A percentile compares a stretch with the other conserved stretches of the same genome.
phyloP scores from a whole-genome alignment of 2,113 vertebrate genomes.

The Pavo muticus region DNA sequence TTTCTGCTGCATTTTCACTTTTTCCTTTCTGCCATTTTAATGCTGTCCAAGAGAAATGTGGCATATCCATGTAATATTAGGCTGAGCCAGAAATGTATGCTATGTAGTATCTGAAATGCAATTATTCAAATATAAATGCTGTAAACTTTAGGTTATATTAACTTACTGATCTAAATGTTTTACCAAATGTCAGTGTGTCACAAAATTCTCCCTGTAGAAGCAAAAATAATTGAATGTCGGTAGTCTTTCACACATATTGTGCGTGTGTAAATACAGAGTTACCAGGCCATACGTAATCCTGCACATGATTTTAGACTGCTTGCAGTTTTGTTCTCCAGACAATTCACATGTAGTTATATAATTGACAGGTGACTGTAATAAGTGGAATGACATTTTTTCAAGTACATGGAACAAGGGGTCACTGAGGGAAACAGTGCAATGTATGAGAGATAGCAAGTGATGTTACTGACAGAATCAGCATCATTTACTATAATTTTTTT shows the following conservation, averaged over 20 bases:
- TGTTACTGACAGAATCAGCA: slow-evolving; percentile 45
- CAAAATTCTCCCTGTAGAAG: not conserved
- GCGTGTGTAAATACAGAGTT: not conserved
- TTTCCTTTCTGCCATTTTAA: not conserved
- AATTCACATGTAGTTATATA: not conserved
- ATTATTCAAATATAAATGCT: not conserved
- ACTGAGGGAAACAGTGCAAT: not conserved
- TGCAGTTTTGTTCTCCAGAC: not conserved
- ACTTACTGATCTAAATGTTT: not conserved
- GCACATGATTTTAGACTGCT: not conserved
- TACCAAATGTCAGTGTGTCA: not conserved
- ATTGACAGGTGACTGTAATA: not conserved
- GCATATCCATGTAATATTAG: not conserved
- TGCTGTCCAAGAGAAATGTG: not conserved
- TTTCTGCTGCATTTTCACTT: not conserved
- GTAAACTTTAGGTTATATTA: not conserved
- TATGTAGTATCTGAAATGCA: not conserved
- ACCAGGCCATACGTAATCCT: not conserved
- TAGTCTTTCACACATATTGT: not conserved
- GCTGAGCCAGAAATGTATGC: not conserved
- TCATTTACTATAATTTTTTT: slow-evolving; percentile 12
- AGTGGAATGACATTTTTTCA: slow-evolving; percentile 6
- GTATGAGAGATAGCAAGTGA: not conserved
- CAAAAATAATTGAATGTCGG: not conserved
- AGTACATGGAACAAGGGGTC: not conserved